phyloP scores from a whole-genome alignment of 2,797 vertebrate genomes.

The Phrynocephalus forsythii region DNA sequence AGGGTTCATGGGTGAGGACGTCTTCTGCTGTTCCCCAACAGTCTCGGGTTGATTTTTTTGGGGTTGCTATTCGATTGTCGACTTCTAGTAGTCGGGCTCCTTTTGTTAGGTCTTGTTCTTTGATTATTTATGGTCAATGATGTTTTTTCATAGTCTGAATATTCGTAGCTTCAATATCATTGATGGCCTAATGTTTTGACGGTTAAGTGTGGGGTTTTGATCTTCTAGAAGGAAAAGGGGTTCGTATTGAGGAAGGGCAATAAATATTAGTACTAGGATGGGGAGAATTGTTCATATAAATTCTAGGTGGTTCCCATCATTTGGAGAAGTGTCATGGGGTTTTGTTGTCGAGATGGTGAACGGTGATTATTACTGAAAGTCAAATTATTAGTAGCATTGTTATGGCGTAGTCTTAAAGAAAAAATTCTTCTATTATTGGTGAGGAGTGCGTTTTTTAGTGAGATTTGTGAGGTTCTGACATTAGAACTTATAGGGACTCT shows the following conservation, averaged over 20 bases:
- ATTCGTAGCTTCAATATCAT: conserved; percentile 5
- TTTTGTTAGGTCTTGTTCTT: accelerated
- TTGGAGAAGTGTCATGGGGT: background rate
- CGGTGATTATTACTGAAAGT: conserved; percentile 39
- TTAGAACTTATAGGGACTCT: too few relatives aligned
- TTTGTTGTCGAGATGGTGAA: conserved; percentile 43
- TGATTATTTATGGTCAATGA: accelerated
- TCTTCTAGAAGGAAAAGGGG: conserved; percentile 9
- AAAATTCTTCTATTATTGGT: conserved; percentile 73
- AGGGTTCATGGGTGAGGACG: conserved; percentile 49
- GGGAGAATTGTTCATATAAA: conserved; percentile 51
- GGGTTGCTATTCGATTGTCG: accelerated
- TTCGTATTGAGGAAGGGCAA: background rate
- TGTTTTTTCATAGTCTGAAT: accelerated
- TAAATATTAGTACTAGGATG: conserved; percentile 28
- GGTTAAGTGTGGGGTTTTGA: accelerated
- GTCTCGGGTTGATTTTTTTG: accelerated
- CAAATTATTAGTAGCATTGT: conserved; percentile 63
- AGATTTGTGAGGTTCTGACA: conserved; percentile 70
- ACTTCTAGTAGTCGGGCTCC: accelerated
- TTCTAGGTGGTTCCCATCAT: conserved; percentile 66
- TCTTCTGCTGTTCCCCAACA: accelerated
- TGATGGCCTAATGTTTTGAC: background rate
- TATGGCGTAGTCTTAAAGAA: conserved; percentile 68
- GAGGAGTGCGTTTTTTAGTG: conserved; percentile 75